Conservation (phyloP, 2,113 vertebrate species). For the Zapus hudsonius region DNA sequence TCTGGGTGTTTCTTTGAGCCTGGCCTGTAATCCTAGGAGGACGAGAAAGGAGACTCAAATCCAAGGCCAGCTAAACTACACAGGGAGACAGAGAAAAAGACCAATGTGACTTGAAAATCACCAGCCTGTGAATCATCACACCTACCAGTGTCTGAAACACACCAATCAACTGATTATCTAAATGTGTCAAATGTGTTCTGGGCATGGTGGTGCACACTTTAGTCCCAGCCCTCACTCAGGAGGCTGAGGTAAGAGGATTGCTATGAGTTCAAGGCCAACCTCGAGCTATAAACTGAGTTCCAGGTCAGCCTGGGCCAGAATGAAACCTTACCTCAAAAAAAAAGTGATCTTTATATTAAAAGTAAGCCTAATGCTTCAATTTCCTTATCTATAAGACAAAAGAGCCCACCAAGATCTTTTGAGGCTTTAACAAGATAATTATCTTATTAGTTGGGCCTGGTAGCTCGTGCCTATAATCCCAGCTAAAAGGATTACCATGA, state of each 20-base stretch:
- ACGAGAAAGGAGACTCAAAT: background rate
- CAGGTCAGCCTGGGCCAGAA: too few species aligned
- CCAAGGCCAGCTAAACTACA: background rate
- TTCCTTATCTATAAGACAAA: constrained; percentile 15
- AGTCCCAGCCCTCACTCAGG: too few species aligned
- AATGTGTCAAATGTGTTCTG: background rate
- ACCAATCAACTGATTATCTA: background rate
- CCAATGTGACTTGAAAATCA: background rate
- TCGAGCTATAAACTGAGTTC: too few species aligned
- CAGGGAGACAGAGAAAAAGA: too few species aligned
- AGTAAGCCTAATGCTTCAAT: background rate
- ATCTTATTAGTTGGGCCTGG: background rate
- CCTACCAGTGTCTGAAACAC: background rate
- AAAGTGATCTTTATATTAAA: background rate
- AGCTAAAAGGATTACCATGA: too few species aligned
- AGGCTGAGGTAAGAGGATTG: too few species aligned
- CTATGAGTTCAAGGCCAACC: too few species aligned
- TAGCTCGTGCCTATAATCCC: too few species aligned
- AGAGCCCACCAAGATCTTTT: background rate
- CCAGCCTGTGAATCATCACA: background rate
- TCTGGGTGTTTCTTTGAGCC: background rate
- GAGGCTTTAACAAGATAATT: background rate
- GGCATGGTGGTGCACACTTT: too few species aligned
- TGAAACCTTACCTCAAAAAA: too few species aligned
- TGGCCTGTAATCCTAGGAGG: background rate